Evolutionary conservation across 1,140 invertebrate species (phyloP).

Genomic region (Arion vulgaris): DNA sequence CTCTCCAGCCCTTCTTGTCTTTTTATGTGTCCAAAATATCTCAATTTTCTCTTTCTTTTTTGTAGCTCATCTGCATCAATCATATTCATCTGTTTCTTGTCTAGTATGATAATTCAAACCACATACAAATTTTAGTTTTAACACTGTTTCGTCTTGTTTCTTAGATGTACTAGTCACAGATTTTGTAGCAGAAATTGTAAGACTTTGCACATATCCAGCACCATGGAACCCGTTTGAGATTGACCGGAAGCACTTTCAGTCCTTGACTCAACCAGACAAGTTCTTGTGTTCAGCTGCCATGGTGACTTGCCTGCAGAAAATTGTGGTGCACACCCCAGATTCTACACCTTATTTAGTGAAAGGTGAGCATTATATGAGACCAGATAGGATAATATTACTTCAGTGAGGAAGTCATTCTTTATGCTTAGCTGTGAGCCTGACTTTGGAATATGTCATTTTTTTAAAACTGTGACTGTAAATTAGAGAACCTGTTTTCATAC

Average conservation of each 20-base stretch:
- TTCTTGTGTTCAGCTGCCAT: constrained; percentile 59
- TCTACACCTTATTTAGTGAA: constrained; percentile 56
- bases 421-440: too few species aligned
- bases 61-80: too few species aligned
- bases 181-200: constrained; percentile 61
- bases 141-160: background rate
- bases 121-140: background rate
- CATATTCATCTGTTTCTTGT: too few species aligned
- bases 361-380: constrained; percentile 46
- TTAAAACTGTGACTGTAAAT: background rate
- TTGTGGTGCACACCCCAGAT: constrained; percentile 55
- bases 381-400: too few species aligned
- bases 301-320: constrained; percentile 58
- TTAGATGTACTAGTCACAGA: constrained; percentile 61
- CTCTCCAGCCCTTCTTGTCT: too few species aligned
- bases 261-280: constrained; percentile 53
- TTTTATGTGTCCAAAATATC: too few species aligned
- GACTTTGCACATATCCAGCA: constrained; percentile 63
- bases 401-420: too few species aligned
- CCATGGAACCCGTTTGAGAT: constrained; percentile 66
- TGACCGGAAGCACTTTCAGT: constrained; percentile 61
- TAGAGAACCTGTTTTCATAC: too few species aligned
- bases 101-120: too few species aligned
- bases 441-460: background rate
- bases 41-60: too few species aligned